Evolutionary conservation across 2,113 vertebrate genomes (phyloP), one percentile per base, ranked within the genome.

Genomic region (Pseudonaja textilis): DNA sequence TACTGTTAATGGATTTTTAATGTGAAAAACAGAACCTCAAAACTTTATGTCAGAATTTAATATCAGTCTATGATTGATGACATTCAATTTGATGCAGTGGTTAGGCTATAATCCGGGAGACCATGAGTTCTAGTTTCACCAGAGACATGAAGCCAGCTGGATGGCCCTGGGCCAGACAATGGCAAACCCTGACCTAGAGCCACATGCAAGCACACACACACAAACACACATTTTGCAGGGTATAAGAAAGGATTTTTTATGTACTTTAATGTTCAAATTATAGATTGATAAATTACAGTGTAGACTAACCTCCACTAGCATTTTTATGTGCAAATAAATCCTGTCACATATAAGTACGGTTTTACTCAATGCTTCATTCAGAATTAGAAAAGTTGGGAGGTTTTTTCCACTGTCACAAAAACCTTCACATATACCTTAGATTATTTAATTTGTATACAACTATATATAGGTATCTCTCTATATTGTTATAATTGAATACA

Each of bases 1-100:
- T 93, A 92, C 95, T 91, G 22, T 88, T 42, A 47, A 3, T 96
- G 74, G 89, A 18, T 94, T 96, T 92, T 52, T 89, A 85, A 93
- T 25, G 0, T 6, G 74, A 86, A 93, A 94, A 64, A 92, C 45
- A 20, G 5, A 20, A 93, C 56, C 39, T 88, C 18, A 61, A 87
- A 87, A 10, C 26, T 9, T 22, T 87, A 5, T 88, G 4, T 50
- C 61, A 55, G n/a, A 64, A 88, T 92, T 39, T 88, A 39, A 64
- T 11, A 54, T 69, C 45, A 87, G 3, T 20, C 4, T 39, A 52
- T 20, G 34, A 81, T 81, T 39, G n/a, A 81, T 39, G 34, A 81
- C n/a, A 81, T 39, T 8, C 34, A 42, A 4, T 81, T 81, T 39
- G 34, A 39, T 81, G 74, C 20, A 22, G 20, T 9, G 74, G 34